These are phyloP conservation scores for Mus spicilegus DNA, from an alignment of 2,113 vertebrate genomes.

Conservation along the genomic window DNA sequence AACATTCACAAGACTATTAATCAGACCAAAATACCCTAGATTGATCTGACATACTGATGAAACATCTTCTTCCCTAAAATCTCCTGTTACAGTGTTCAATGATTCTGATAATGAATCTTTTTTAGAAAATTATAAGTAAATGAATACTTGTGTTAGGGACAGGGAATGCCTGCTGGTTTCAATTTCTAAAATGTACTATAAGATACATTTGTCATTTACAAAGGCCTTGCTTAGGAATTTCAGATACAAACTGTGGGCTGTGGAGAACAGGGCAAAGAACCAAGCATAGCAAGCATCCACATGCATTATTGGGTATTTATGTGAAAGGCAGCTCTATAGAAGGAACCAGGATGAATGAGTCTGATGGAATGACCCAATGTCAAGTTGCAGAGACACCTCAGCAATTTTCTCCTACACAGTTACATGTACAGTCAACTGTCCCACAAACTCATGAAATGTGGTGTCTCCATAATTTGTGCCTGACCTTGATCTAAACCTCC, in stretches of 20 bases:
- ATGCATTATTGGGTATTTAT: neutral
- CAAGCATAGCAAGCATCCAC: neutral
- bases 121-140: neutral
- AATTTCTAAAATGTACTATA: neutral
- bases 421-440: neutral
- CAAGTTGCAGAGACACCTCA: neutral
- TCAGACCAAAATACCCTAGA: neutral
- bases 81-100: neutral
- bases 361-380: neutral
- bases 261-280: neutral
- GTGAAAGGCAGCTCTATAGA: neutral
- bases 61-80: neutral
- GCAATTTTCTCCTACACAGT: neutral
- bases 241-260: neutral
- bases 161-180: neutral
- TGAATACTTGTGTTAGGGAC: neutral
- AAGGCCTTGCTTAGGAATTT: neutral
- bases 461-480: neutral
- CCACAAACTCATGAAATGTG: neutral
- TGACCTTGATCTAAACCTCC: neutral
- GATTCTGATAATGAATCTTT: neutral
- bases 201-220: neutral
- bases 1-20: neutral
- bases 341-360: neutral
- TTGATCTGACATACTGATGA: neutral